Evolutionary conservation across 1,140 invertebrate species (phyloP).

Genomic region (Phenacoccus solenopsis): DNA sequence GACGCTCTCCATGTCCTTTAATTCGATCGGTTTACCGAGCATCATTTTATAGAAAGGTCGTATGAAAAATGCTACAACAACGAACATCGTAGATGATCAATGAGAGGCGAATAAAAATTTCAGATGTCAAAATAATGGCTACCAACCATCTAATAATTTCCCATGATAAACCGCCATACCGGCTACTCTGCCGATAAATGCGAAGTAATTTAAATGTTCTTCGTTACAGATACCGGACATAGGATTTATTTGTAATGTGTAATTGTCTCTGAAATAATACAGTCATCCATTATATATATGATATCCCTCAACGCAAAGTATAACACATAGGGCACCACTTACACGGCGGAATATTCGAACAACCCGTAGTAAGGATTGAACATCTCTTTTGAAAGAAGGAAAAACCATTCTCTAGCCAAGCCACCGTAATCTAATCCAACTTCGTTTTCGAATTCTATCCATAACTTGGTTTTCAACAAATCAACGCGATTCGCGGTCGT

Average conservation of each 20-base stretch:
- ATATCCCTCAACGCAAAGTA: not conserved
- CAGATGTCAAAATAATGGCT: not conserved
- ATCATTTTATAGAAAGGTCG: conserved; percentile 99
- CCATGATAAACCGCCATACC: conserved; percentile 99
- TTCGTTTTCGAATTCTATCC: conserved; percentile 98
- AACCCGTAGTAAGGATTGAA: conserved; percentile 99
- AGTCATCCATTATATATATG: not conserved
- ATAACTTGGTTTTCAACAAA: conserved; percentile 89
- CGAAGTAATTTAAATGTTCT: conserved; percentile 95
- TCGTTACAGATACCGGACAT: conserved; percentile 93
- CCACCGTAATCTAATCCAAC: conserved; percentile 96
- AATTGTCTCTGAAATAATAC: conserved; percentile 69
- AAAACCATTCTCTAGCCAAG: conserved; percentile 95
- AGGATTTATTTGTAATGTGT: conserved; percentile 97
- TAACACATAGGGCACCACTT: conserved; percentile 34
- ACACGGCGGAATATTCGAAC: conserved; percentile 98
- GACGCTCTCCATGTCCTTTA: conserved; percentile 97
- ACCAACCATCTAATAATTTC: conserved; percentile 83
- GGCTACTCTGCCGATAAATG: conserved; percentile 94
- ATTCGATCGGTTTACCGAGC: conserved; percentile 82
- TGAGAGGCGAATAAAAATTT: not conserved
- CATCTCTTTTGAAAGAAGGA: conserved; percentile 96
- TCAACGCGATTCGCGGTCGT: conserved; percentile 72
- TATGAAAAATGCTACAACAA: conserved; percentile 84
- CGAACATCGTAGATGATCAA: not conserved